A percentile compares a stretch with the other conserved stretches of the same genome.
phyloP scores from a whole-genome alignment of 1,140 invertebrate species.

The Zelostemma sp. region DNA sequence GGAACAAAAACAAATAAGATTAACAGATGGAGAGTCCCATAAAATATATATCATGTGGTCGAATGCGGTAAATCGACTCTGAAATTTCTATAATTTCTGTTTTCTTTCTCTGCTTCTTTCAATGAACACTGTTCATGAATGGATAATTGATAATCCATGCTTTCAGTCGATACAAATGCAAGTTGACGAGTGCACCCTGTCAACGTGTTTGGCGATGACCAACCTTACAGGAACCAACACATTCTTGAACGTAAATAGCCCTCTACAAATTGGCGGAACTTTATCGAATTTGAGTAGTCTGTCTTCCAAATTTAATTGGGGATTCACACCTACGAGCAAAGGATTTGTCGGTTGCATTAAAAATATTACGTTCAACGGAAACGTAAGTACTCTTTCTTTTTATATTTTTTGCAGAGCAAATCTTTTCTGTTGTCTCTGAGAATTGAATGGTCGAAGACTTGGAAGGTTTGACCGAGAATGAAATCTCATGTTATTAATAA shows the following conservation, averaged over 20 bases:
- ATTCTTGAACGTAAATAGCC: constrained; percentile 89
- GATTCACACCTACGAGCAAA: constrained; percentile 74
- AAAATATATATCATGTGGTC: constrained; percentile 84
- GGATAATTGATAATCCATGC: not conserved
- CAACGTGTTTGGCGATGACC: constrained; percentile 78
- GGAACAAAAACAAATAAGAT: constrained; percentile 79
- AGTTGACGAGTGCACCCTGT: constrained; percentile 81
- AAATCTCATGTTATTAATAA: no score
- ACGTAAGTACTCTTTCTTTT: constrained; percentile 64
- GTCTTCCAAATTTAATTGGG: constrained; percentile 74
- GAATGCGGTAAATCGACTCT: constrained; percentile 69
- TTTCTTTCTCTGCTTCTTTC: no score
- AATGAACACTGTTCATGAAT: no score
- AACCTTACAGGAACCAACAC: constrained; percentile 79
- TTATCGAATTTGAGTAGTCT: constrained; percentile 75
- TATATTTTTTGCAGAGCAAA: not conserved
- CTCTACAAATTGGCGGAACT: constrained; percentile 88
- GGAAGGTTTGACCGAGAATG: no score
- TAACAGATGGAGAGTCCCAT: constrained; percentile 85
- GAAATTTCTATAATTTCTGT: no score
- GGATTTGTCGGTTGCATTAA: constrained; percentile 88
- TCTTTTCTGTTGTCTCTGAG: no score
- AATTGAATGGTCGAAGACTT: no score
- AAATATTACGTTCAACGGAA: constrained; percentile 85
- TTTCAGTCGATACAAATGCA: constrained; percentile 78